Evolutionary conservation across 2,888 invertebrate species (phyloP).

Genomic region (Eristalis pertinax): DNA sequence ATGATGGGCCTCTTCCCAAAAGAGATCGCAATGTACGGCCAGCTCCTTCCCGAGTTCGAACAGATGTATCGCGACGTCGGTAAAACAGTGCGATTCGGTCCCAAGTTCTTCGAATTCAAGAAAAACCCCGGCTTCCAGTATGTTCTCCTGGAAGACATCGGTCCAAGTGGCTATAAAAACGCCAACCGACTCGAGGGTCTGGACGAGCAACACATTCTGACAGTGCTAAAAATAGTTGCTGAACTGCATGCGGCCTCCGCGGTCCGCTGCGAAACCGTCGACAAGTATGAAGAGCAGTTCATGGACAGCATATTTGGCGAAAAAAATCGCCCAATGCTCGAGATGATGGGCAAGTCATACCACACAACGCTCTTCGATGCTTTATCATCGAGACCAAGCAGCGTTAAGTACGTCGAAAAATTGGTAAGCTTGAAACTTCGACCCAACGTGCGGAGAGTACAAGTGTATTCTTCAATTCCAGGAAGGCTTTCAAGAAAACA

Average conservation of each 20-base stretch:
- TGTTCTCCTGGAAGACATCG: slow-evolving; percentile 78
- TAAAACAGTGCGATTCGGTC: slow-evolving; percentile 76
- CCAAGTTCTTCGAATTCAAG: slow-evolving; percentile 76
- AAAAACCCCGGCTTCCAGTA: slow-evolving; percentile 75
- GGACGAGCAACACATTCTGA: slow-evolving; percentile 75
- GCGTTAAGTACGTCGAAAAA: background rate
- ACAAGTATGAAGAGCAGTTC: slow-evolving; percentile 67
- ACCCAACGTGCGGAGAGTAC: no score
- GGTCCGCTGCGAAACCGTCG: slow-evolving; percentile 73
- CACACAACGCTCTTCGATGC: slow-evolving; percentile 37
- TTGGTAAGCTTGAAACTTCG: background rate
- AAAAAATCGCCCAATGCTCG: slow-evolving; percentile 66
- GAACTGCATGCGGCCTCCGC: slow-evolving; percentile 79
- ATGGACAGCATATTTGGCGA: slow-evolving; percentile 68
- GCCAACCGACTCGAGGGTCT: slow-evolving; percentile 76
- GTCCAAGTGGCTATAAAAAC: slow-evolving; percentile 76
- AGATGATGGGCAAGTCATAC: slow-evolving; percentile 21
- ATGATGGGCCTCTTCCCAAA: slow-evolving; percentile 77
- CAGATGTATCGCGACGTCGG: slow-evolving; percentile 76
- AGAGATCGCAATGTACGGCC: slow-evolving; percentile 78
- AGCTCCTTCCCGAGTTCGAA: slow-evolving; percentile 77
- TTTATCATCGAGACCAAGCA: no score
- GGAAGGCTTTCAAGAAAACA: background rate
- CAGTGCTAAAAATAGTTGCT: slow-evolving; percentile 76
- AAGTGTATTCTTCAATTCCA: background rate